Evolutionary conservation across 2,888 invertebrate species (phyloP).

Genomic region (Andrena chrysosceles): DNA sequence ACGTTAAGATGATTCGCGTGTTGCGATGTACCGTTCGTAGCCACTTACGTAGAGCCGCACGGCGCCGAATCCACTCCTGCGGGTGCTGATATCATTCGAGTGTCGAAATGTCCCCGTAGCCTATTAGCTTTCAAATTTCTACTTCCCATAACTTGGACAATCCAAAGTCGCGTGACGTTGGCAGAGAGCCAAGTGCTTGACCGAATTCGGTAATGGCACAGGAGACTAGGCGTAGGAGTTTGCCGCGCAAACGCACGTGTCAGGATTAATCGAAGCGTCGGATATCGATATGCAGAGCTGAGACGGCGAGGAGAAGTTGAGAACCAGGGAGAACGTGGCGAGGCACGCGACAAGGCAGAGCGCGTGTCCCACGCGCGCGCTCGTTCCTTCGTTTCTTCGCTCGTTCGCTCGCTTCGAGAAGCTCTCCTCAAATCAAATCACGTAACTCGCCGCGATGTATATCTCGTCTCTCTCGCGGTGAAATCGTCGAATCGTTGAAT

Average conservation of each 20-base stretch:
- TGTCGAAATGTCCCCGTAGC: conserved; percentile 64
- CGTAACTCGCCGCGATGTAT: conserved; percentile 73
- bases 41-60: conserved; percentile 14
- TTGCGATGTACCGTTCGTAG: conserved; percentile 11
- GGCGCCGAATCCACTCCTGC: conserved; percentile 67
- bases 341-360: conserved; percentile 79
- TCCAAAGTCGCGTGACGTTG: no score
- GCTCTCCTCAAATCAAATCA: conserved; percentile 78
- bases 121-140: no score
- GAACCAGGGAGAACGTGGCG: conserved; percentile 63
- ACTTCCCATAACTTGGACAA: no score
- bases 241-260: no score
- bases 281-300: no score
- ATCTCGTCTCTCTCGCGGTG: conserved; percentile 63
- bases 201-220: no score
- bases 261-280: no score
- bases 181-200: no score
- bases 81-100: conserved; percentile 72
- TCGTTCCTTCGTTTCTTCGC: conserved; percentile 49
- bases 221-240: no score
- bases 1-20: conserved; percentile 38
- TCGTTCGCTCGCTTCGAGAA: conserved; percentile 64
- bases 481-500: conserved; percentile 67
- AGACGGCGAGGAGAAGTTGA: conserved; percentile 51
- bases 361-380: conserved; percentile 67